Base-by-base conservation (phyloP, 92 coral and sea anemone genomes). In the Hydrozoanthus gracilis region DNA sequence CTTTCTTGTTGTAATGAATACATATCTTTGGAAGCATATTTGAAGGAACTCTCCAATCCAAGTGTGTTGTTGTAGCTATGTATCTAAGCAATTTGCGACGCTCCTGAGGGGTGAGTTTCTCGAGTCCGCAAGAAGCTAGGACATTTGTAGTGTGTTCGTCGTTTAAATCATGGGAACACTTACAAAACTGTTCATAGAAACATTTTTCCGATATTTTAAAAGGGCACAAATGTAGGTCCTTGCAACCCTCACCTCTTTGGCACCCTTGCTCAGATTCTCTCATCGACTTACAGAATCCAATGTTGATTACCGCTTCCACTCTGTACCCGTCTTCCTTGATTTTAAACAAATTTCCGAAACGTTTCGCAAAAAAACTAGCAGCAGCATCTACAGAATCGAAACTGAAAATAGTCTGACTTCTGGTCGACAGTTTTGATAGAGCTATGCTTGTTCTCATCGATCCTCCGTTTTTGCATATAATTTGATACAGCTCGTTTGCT, bases 391-490 rank as follows among this genome's bases (percentile, higher is more conserved):
- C 49, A 27, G 15, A 12, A 0, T 51, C 8, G 68, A 39, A 44
- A 8, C 35, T 17, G 66, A 77, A 65, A 6, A 55, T 77, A 9
- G 39, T 12, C 15, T 47, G 82, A n/a, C 69, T 77, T 55, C 56
- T 68, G 7, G 10, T 56, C 7, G 82, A 77, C 44, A 77, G 82
- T 77, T 77, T 77, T 0, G 51, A 77, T 2, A 56, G 35, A 39
- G 82, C 82, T 35, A 68, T 77, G 12, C 4, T 11, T 18, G 39
- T 56, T 27, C 69, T 15, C 44, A 77, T 5, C 4, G 69, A 77
- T 27, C 82, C 82, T 11, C 82, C 82, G 14, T 35, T 77, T 8
- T 35, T 77, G 17, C 82, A 77, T 39, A 77, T 13, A 14, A 77
- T 9, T 60, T 77, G 48, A 39, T 77, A 56, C 52, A 77, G 56